Evolutionary conservation across 1,140 invertebrate species (phyloP).

Genomic region (Mactra quadrangularis): DNA sequence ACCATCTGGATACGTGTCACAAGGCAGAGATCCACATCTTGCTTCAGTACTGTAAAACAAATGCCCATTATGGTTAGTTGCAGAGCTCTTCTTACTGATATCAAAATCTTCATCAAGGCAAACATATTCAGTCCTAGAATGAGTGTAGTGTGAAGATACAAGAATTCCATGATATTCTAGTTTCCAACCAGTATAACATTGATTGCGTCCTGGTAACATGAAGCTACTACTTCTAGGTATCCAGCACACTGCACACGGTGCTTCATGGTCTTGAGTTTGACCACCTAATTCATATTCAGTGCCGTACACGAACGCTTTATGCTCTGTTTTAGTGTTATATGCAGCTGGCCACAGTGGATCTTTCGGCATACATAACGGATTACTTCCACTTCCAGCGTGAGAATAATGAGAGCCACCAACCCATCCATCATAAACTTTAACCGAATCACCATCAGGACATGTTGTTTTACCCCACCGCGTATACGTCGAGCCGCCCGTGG

Average conservation of each 20-base stretch:
- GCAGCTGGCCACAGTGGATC: neutral
- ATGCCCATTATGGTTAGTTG: constrained; percentile 8
- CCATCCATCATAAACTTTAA: neutral
- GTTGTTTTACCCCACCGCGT: too few relatives aligned
- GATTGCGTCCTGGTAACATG: neutral
- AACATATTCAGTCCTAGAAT: neutral
- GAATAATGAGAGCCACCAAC: neutral
- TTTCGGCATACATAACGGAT: neutral
- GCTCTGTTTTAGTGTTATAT: neutral
- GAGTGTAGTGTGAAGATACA: neutral
- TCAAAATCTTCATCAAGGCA: constrained; percentile 8
- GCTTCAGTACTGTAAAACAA: constrained; percentile 45
- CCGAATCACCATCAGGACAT: too few relatives aligned
- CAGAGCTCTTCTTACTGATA: neutral
- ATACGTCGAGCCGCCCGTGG: too few relatives aligned
- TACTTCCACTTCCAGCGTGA: neutral
- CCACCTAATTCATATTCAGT: neutral
- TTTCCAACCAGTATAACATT: constrained; percentile 1
- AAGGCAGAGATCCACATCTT: constrained; percentile 51
- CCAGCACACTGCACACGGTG: neutral
- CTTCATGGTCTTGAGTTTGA: neutral
- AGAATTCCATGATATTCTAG: neutral
- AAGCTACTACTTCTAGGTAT: neutral
- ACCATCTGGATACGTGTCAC: constrained; percentile 41
- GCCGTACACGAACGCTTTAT: neutral